A percentile compares a stretch with the other conserved stretches of the same genome.
Evolutionary conservation across 2,113 vertebrate species (phyloP).

Genomic region (Scatophagus argus): DNA sequence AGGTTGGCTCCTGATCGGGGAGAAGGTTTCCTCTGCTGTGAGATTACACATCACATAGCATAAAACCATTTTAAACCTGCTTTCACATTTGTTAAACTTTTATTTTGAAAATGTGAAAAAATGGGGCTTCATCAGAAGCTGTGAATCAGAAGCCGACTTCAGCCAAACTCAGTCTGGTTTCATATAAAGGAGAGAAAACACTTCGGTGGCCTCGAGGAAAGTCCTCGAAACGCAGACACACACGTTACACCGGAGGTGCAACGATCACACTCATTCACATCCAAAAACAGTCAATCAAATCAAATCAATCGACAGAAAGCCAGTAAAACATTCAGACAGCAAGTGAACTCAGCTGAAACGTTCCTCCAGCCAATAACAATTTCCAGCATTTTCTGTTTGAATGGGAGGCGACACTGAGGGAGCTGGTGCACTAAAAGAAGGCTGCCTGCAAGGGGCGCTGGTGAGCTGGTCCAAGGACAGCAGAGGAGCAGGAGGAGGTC

Average conservation of each 20-base stretch:
- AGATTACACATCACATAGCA: not conserved
- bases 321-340: not conserved
- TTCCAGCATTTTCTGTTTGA: slow-evolving; percentile 4
- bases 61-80: not conserved
- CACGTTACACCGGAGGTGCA: not conserved
- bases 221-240: not conserved
- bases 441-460: slow-evolving; percentile 54
- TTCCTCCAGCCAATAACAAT: not conserved
- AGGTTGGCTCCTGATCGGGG: not conserved
- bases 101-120: no score
- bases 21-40: not conserved
- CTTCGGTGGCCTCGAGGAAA: not conserved
- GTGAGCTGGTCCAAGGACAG: slow-evolving; percentile 27
- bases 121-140: not conserved
- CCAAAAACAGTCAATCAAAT: not conserved
- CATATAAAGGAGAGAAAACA: slow-evolving; percentile 8
- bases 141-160: not conserved
- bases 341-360: slow-evolving; percentile 26
- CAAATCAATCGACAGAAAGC: not conserved
- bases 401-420: not conserved
- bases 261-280: not conserved
- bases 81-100: no score
- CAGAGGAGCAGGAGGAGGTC: slow-evolving; percentile 51
- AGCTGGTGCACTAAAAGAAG: slow-evolving; percentile 40
- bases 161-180: slow-evolving; percentile 17